A percentile compares a stretch with the other conserved stretches of the same genome.
These are phyloP conservation scores for Palythoa grandis DNA, from an alignment of 92 coral and sea anemone genomes.

Conservation along the genomic window DNA sequence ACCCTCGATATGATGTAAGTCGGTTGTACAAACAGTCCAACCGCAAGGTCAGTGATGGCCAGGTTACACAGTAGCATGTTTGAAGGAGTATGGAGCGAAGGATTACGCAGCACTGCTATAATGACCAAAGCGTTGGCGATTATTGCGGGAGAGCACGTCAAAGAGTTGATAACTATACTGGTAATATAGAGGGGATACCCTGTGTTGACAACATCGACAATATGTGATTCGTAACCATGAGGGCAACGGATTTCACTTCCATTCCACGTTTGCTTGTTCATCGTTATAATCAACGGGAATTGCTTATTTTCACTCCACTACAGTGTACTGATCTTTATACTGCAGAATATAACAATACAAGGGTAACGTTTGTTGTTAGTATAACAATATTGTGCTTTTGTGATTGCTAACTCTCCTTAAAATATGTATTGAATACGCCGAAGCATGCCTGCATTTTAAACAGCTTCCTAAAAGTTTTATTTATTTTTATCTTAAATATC, in stretches of 20 bases:
- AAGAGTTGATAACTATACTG: slow-evolving; percentile 28
- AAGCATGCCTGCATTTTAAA: too few species aligned
- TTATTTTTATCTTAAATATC: too few species aligned
- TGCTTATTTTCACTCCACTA: background rate
- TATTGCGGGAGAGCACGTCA: slow-evolving; percentile 9
- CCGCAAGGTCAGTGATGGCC: slow-evolving; percentile 60
- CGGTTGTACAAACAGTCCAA: slow-evolving; percentile 63
- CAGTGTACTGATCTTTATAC: background rate
- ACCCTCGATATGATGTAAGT: slow-evolving; percentile 47
- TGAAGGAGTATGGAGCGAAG: slow-evolving; percentile 49
- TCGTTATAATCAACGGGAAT: background rate
- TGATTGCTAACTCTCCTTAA: too few species aligned
- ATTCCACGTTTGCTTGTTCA: background rate
- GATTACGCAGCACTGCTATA: slow-evolving; percentile 18
- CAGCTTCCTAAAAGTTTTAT: too few species aligned
- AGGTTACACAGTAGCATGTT: slow-evolving; percentile 56
- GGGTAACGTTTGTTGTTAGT: background rate
- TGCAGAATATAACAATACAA: background rate
- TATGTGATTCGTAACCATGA: slow-evolving; percentile 20
- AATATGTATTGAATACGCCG: too few species aligned
- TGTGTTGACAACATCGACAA: slow-evolving; percentile 9
- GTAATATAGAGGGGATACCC: slow-evolving; percentile 21
- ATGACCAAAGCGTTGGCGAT: slow-evolving; percentile 39
- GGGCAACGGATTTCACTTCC: slow-evolving; percentile 9
- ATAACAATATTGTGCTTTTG: too few species aligned